Percentiles rank a stretch among this genome's conserved stretches.
These are phyloP conservation scores for Muscicapa striata DNA, from an alignment of 2,797 vertebrate species.

Conservation along the genomic window DNA sequence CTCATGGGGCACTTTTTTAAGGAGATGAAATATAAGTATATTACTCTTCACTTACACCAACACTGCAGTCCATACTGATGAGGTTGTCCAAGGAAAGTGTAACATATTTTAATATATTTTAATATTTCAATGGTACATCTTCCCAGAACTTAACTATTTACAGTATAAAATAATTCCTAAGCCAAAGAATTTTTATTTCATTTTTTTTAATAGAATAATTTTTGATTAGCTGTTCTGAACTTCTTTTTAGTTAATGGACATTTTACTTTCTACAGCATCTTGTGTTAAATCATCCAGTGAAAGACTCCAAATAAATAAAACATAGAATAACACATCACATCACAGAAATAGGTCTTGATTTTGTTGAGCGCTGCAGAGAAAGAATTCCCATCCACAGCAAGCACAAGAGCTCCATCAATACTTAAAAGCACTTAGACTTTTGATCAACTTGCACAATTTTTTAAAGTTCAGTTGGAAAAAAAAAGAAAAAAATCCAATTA, in stretches of 20 bases:
- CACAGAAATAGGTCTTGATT: not conserved
- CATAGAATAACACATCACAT: not conserved
- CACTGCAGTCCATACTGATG: not conserved
- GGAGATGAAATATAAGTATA: not conserved
- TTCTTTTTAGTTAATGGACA: not conserved
- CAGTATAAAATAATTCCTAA: not conserved
- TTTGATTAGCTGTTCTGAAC: not conserved
- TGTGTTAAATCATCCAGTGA: not conserved
- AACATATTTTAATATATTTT: not conserved
- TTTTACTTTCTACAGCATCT: not conserved
- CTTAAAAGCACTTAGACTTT: not conserved
- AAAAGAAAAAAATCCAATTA: not conserved
- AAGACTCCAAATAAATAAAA: conserved; percentile 23
- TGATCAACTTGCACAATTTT: not conserved
- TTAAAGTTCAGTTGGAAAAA: not conserved
- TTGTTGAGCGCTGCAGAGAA: not conserved
- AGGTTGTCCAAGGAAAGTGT: not conserved
- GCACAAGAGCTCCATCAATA: not conserved
- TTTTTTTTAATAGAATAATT: not conserved
- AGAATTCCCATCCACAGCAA: not conserved
- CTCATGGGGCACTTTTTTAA: not conserved
- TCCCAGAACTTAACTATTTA: not conserved
- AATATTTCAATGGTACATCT: not conserved
- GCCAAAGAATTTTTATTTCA: not conserved
- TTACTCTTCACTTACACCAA: not conserved